Percentiles rank a stretch among this genome's conserved stretches.
phyloP scores from a whole-genome alignment of 2,113 vertebrate species.

The Tachysurus vachellii region DNA sequence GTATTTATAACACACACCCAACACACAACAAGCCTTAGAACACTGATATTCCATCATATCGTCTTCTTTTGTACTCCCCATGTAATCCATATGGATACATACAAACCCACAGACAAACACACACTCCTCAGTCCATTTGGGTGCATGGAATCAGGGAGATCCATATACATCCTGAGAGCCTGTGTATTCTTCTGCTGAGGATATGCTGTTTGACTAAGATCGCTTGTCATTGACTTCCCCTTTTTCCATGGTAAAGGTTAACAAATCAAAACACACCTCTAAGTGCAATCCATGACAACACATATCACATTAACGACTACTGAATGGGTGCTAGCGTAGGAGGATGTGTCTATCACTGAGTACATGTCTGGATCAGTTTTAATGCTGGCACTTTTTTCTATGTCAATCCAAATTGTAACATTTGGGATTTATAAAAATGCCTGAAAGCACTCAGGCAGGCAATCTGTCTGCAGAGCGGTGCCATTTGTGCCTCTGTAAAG shows the following conservation, averaged over 20 bases:
- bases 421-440: constrained; percentile 31
- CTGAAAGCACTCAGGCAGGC: not conserved
- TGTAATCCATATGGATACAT: not conserved
- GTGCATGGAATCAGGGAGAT: constrained; percentile 4
- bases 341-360: constrained; percentile 17
- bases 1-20: not conserved
- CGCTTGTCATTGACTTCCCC: not conserved
- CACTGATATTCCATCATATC: not conserved
- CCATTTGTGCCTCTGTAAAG: constrained; percentile 14
- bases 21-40: not conserved
- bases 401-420: constrained; percentile 38
- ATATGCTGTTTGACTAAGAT: not conserved
- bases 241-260: not conserved
- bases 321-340: not conserved
- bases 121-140: constrained; percentile 12
- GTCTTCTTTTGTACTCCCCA: not conserved
- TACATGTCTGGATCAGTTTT: constrained; percentile 22
- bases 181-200: not conserved
- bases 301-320: constrained; percentile 17
- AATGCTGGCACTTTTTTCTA: constrained; percentile 31
- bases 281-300: constrained; percentile 16
- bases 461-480: constrained; percentile 16
- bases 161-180: constrained; percentile 1
- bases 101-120: not conserved
- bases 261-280: not conserved